Conservation (phyloP, 2,113 vertebrate species). For the Vimba vimba region DNA sequence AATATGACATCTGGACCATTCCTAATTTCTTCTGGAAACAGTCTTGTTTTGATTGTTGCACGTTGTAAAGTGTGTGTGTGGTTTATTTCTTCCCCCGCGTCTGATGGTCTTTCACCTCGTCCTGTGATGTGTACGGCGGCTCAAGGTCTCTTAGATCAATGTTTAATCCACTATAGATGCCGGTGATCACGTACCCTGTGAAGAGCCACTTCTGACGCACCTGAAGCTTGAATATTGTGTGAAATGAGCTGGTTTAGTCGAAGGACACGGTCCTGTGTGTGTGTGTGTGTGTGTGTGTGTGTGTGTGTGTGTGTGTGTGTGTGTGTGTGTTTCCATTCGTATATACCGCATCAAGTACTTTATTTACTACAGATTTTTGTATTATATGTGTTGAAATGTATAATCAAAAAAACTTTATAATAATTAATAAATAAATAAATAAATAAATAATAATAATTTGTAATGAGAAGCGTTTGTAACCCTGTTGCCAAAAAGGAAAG, state of each 20-base stretch:
- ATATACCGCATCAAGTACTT: no score
- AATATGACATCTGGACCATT: not conserved
- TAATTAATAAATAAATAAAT: no score
- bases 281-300: no score
- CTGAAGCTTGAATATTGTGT: not conserved
- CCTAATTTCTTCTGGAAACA: not conserved
- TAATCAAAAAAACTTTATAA: no score
- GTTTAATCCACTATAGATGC: conserved; percentile 65
- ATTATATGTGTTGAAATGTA: no score
- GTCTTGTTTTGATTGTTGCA: not conserved
- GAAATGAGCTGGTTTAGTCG: not conserved
- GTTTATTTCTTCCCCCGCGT: not conserved
- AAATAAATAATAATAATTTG: no score
- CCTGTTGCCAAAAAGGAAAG: not conserved
- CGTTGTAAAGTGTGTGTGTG: not conserved
- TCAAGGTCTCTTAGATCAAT: conserved; percentile 62
- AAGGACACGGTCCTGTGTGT: not conserved
- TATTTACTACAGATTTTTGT: no score
- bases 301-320: no score
- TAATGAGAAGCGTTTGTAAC: not conserved
- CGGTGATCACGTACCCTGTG: conserved; percentile 32
- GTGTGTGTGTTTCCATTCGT: no score
- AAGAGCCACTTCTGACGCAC: conserved; percentile 44
- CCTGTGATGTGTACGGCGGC: conserved; percentile 43
- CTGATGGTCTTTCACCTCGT: conserved; percentile 50